phyloP scores from a whole-genome alignment of 2,888 invertebrate species.

The Eucriotettix oculatus region DNA sequence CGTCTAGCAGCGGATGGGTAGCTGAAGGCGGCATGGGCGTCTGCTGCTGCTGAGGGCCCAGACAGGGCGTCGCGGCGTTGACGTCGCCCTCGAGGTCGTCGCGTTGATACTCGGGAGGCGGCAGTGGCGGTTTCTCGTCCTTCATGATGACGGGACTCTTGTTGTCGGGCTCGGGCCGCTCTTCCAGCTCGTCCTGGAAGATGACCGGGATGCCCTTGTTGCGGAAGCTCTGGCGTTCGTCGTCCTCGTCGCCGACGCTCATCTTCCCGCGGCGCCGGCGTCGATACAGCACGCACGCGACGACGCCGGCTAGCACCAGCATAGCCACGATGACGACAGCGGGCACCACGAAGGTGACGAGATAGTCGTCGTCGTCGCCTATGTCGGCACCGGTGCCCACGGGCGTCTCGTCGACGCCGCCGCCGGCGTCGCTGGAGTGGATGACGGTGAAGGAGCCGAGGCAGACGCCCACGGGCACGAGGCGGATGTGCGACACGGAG shows the following conservation, averaged over 20 bases:
- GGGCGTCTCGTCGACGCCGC: conserved; percentile 22
- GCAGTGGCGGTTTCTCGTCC: conserved; percentile 84
- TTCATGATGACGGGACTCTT: conserved; percentile 87
- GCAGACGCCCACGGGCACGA: conserved; percentile 43
- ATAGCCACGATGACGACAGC: conserved; percentile 76
- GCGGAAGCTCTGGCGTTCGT: conserved; percentile 49
- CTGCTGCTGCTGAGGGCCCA: too few relatives aligned
- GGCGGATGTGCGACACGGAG: conserved; percentile 44
- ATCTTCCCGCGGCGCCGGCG: conserved; percentile 66
- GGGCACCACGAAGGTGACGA: conserved; percentile 70
- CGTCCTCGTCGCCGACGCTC: conserved; percentile 61
- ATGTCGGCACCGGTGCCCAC: conserved; percentile 20
- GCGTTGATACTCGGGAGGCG: conserved; percentile 61
- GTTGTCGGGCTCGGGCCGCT: conserved; percentile 75
- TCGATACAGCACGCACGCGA: conserved; percentile 76
- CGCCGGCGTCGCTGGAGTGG: conserved; percentile 22
- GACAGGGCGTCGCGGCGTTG: too few relatives aligned
- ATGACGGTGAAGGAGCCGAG: conserved; percentile 30
- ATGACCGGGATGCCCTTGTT: conserved; percentile 74
- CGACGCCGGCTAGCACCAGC: conserved; percentile 68
- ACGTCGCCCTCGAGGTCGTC: too few relatives aligned
- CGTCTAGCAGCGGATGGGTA: conserved; percentile 17
- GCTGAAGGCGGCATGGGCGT: neutral
- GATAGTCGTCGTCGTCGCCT: conserved; percentile 25
- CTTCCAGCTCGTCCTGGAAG: conserved; percentile 91